These are phyloP conservation scores for Dicrostonyx torquatus DNA, from an alignment of 2,797 vertebrate genomes.

Conservation along the genomic window DNA sequence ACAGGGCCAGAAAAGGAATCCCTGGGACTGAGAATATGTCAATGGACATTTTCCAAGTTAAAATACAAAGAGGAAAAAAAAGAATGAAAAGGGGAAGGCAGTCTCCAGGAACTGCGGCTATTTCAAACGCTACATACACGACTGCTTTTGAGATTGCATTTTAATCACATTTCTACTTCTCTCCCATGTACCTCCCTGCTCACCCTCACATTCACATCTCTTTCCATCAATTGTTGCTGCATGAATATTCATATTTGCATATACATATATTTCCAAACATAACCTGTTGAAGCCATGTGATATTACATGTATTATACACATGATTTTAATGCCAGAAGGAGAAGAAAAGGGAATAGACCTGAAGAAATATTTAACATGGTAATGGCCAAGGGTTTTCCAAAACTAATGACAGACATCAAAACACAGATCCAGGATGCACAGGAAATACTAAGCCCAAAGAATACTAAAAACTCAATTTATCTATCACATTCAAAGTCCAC, in stretches of 20 bases:
- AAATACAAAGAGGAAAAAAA: not conserved
- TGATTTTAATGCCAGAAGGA: not conserved
- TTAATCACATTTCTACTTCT: not conserved
- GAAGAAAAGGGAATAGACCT: not conserved
- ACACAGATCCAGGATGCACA: not conserved
- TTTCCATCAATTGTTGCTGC: not conserved
- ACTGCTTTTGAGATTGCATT: not conserved
- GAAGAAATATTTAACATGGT: slow-evolving; percentile 11
- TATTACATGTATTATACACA: not conserved
- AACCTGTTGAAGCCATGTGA: not conserved
- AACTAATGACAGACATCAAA: not conserved
- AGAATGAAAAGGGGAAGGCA: not conserved
- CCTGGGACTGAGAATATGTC: not conserved
- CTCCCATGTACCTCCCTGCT: not conserved
- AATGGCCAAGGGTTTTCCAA: not conserved
- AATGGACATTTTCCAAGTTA: not conserved
- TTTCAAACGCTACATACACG: not conserved
- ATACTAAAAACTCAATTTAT: not conserved
- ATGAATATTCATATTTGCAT: not conserved
- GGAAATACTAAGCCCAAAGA: not conserved
- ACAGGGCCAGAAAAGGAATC: not conserved
- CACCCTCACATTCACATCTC: not conserved
- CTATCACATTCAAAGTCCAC: not conserved
- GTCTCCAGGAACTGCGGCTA: not conserved
- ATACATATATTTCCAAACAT: not conserved